These are phyloP conservation scores for Myotis myotis DNA, from an alignment of 2,797 vertebrate genomes.

Conservation along the genomic window DNA sequence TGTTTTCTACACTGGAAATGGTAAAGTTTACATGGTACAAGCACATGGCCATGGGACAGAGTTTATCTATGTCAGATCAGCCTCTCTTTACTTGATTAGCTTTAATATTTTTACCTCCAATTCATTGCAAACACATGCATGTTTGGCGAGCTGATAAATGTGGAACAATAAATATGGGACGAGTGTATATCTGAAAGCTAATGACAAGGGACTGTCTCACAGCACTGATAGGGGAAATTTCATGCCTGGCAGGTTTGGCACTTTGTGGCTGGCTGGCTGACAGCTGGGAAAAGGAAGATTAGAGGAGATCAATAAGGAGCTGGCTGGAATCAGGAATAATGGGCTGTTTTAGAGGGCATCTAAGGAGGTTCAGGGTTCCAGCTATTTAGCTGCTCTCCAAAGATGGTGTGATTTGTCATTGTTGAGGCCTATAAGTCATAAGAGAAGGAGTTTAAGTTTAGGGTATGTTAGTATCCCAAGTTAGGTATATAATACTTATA, in stretches of 20 bases:
- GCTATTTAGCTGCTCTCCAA: background rate
- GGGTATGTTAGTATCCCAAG: background rate
- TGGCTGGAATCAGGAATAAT: slow-evolving; percentile 42
- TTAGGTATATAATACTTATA: background rate
- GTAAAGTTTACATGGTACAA: slow-evolving; percentile 33
- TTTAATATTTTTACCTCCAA: slow-evolving; percentile 52
- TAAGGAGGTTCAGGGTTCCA: background rate
- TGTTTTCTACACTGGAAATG: slow-evolving; percentile 65
- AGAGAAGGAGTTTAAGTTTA: slow-evolving; percentile 39
- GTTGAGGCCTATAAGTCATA: background rate
- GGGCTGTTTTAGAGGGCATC: slow-evolving; percentile 28
- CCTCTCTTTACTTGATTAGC: slow-evolving; percentile 24
- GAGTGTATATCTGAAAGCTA: slow-evolving; percentile 55
- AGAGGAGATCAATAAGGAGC: slow-evolving; percentile 49
- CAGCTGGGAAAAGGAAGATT: slow-evolving; percentile 44
- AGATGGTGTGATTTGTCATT: slow-evolving; percentile 10
- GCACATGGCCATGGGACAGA: slow-evolving; percentile 33
- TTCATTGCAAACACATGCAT: slow-evolving; percentile 48
- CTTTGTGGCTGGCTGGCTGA: slow-evolving; percentile 63
- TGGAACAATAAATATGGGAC: slow-evolving; percentile 3
- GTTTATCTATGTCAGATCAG: slow-evolving; percentile 40
- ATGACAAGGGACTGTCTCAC: slow-evolving; percentile 45
- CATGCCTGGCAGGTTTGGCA: slow-evolving; percentile 56
- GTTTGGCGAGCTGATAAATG: slow-evolving; percentile 55
- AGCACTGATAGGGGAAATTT: slow-evolving; percentile 66